Conservation (phyloP, 2,113 vertebrate genomes). For the Butorides virescens region DNA sequence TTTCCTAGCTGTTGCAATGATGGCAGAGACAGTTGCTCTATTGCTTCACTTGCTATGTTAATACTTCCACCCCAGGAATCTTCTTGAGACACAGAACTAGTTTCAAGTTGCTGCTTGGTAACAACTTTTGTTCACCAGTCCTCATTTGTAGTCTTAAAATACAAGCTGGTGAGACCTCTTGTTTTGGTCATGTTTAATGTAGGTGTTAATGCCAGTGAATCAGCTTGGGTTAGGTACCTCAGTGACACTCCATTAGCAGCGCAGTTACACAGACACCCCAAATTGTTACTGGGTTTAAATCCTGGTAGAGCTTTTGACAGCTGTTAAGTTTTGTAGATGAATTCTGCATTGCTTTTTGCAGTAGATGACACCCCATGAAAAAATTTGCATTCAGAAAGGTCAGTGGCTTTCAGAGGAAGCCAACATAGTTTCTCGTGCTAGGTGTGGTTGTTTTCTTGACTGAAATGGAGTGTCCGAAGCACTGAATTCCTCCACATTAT, state of each 20-base stretch:
- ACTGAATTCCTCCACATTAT: background rate
- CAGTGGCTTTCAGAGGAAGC: constrained; percentile 1
- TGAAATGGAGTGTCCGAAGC: background rate
- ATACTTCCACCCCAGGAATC: background rate
- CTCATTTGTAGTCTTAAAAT: background rate
- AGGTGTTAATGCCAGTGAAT: background rate
- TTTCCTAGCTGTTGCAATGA: background rate
- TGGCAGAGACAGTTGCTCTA: background rate
- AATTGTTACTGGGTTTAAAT: background rate
- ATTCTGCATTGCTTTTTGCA: background rate
- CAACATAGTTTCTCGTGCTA: background rate
- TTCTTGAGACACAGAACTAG: background rate
- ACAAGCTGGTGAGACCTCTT: background rate
- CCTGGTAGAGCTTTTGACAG: background rate
- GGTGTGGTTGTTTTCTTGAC: background rate
- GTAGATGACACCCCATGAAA: background rate
- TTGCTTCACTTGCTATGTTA: background rate
- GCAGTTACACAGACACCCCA: background rate
- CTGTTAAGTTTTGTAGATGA: background rate
- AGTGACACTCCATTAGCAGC: background rate
- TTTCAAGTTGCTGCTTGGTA: background rate
- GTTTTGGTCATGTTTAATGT: background rate
- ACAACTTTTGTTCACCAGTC: background rate
- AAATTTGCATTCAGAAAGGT: background rate
- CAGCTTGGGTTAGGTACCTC: background rate